Conservation (phyloP, 2,113 vertebrate genomes). For the Cyphomyrus plagiostoma region DNA sequence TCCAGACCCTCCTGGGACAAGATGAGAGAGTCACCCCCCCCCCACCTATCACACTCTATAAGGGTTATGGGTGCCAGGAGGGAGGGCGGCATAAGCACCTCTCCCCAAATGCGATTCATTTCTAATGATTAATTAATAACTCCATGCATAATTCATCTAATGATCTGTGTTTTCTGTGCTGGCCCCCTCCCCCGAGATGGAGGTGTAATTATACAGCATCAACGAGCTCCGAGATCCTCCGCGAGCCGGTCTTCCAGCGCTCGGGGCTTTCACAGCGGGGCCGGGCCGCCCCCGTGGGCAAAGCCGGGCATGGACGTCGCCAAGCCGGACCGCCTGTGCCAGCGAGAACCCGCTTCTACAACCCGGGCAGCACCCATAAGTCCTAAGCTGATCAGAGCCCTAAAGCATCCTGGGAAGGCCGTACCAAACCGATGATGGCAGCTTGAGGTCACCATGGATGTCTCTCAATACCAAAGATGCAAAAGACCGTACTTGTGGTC, state of each 20-base stretch:
- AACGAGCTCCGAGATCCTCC: slow-evolving; percentile 56
- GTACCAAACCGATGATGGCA: not conserved
- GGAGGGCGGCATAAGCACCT: slow-evolving; percentile 43
- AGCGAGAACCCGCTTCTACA: not conserved
- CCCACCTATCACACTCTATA: not conserved
- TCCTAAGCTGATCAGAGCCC: not conserved
- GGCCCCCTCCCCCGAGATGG: slow-evolving; percentile 48
- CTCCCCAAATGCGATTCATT: slow-evolving; percentile 73
- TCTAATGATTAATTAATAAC: slow-evolving; percentile 68
- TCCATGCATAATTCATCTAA: slow-evolving; percentile 73
- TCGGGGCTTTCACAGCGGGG: slow-evolving; percentile 34
- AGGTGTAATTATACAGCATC: slow-evolving; percentile 69
- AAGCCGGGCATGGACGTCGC: not conserved
- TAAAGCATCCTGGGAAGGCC: not conserved
- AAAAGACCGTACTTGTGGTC: not conserved
- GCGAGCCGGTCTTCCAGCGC: slow-evolving; percentile 45
- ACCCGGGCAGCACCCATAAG: not conserved
- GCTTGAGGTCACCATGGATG: not conserved
- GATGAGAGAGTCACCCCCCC: not conserved
- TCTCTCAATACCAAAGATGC: not conserved
- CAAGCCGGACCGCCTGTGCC: not conserved
- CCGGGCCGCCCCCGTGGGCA: not conserved
- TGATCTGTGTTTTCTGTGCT: slow-evolving; percentile 57
- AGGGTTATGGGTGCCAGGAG: not conserved
- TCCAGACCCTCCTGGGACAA: not conserved